Evolutionary conservation across 2,888 invertebrate species (phyloP).

Genomic region (Poecilus cupreus): DNA sequence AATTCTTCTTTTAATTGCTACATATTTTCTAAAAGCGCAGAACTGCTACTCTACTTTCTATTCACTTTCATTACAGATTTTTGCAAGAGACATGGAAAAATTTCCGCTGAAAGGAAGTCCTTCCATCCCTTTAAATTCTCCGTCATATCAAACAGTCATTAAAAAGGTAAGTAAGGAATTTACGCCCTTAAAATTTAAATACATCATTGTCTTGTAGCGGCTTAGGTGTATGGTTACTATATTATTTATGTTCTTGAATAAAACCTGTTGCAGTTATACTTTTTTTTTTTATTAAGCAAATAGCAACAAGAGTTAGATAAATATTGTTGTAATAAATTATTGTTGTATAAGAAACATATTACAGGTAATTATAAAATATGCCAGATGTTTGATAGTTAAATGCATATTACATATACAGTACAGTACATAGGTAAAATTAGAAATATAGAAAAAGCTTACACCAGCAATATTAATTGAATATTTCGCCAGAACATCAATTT

Average conservation of each 20-base stretch:
- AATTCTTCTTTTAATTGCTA: slow-evolving; percentile 19
- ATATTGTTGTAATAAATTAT: not conserved
- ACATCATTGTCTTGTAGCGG: not conserved
- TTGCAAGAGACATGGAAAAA: slow-evolving; percentile 79
- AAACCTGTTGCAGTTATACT: not conserved
- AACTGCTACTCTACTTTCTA: slow-evolving; percentile 46
- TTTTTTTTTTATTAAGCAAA: not conserved
- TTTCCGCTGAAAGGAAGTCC: slow-evolving; percentile 79
- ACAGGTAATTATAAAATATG: too few species aligned
- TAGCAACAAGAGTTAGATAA: not conserved
- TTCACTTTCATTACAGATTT: slow-evolving; percentile 64
- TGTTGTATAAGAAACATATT: too few species aligned
- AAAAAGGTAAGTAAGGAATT: slow-evolving; percentile 75
- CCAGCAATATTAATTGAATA: too few species aligned
- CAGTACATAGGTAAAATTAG: too few species aligned
- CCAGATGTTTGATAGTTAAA: too few species aligned
- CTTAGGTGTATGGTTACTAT: not conserved
- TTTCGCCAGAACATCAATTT: too few species aligned
- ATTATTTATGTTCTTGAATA: not conserved
- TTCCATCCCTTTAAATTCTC: slow-evolving; percentile 74
- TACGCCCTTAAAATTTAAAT: slow-evolving; percentile 7
- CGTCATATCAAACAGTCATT: slow-evolving; percentile 78
- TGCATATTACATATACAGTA: too few species aligned
- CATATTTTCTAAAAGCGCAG: not conserved
- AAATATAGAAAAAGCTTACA: too few species aligned